phyloP scores from a whole-genome alignment of 92 coral and sea anemone species.

The Phenganax subtilis region DNA sequence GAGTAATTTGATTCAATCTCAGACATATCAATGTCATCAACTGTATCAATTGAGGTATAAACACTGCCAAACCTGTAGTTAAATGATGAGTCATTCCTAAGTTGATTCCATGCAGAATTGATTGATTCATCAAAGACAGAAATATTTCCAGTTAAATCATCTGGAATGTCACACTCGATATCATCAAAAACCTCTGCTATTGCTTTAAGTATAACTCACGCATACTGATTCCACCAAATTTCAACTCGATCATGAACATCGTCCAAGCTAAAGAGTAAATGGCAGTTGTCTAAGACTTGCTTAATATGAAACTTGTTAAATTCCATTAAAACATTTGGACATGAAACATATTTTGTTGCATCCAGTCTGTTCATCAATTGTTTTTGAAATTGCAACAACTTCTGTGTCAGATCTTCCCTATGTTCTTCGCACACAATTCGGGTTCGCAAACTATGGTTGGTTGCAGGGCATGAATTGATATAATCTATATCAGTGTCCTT shows the following conservation, averaged over 20 bases:
- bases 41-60: too few species aligned
- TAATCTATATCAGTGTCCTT: background rate
- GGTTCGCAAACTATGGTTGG: background rate
- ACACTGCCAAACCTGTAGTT: too few species aligned
- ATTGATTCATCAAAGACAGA: too few species aligned
- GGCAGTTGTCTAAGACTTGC: slow-evolving; percentile 43
- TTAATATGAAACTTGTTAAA: slow-evolving; percentile 57
- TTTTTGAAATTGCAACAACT: slow-evolving; percentile 1
- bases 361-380: background rate
- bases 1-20: too few species aligned
- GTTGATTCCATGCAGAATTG: too few species aligned
- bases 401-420: background rate
- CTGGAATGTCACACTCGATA: background rate
- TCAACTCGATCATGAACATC: slow-evolving; percentile 48
- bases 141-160: too few species aligned
- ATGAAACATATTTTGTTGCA: slow-evolving; percentile 43
- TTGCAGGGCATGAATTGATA: background rate
- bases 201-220: slow-evolving; percentile 20
- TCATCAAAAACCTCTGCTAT: slow-evolving; percentile 30
- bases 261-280: slow-evolving; percentile 39
- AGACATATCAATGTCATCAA: too few species aligned
- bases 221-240: slow-evolving; percentile 56
- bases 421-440: background rate
- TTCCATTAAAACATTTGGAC: slow-evolving; percentile 56
- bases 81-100: too few species aligned